phyloP scores from a whole-genome alignment of 2,888 invertebrate genomes.

The Zygaena filipendulae region DNA sequence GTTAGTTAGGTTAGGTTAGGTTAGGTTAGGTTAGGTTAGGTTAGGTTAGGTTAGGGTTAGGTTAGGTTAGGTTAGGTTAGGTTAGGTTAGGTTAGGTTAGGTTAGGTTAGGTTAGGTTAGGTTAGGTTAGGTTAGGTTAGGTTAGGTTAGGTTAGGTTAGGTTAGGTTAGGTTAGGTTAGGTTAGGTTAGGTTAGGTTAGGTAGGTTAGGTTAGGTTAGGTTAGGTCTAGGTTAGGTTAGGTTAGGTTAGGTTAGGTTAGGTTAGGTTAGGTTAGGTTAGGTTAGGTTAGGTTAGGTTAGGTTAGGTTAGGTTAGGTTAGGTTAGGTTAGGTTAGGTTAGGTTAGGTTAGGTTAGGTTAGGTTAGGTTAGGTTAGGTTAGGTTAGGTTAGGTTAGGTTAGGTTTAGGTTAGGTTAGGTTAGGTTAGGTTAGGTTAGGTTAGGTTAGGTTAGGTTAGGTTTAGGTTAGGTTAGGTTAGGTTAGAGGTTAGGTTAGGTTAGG shows the following conservation, averaged over 20 bases:
- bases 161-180: not conserved
- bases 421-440: constrained; percentile 12
- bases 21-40: constrained; percentile 3
- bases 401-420: constrained; percentile 13
- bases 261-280: not conserved
- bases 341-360: constrained; percentile 13
- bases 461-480: constrained; percentile 11
- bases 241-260: not conserved
- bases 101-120: not conserved
- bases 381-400: constrained; percentile 11
- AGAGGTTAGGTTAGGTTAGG: constrained; percentile 10
- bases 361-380: constrained; percentile 13
- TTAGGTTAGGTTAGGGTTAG: constrained; percentile 1
- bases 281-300: constrained; percentile 6
- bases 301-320: constrained; percentile 13
- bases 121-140: not conserved
- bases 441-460: constrained; percentile 12
- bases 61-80: not conserved
- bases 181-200: not conserved
- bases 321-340: constrained; percentile 13
- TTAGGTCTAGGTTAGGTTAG: not conserved
- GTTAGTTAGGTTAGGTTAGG: constrained; percentile 3
- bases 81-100: not conserved
- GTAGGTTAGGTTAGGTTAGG: not conserved
- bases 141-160: constrained; percentile 1